Conservation (phyloP, 2,113 vertebrate species). For the Lucifuga dentata region DNA sequence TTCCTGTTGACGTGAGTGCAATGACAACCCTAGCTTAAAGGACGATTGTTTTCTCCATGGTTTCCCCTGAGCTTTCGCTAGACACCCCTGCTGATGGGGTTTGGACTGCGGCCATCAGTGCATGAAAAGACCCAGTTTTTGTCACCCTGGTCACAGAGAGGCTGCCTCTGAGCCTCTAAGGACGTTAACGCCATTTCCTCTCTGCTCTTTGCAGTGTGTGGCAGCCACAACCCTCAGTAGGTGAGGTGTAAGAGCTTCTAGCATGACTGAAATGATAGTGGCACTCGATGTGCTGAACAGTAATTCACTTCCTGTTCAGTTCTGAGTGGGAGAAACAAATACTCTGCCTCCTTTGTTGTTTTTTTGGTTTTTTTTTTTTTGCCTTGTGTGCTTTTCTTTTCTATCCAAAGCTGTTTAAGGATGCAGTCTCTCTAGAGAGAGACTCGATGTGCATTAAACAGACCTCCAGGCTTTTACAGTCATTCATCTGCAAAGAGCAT, state of each 20-base stretch:
- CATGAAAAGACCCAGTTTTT: conserved; percentile 57
- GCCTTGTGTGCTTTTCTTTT: conserved; percentile 54
- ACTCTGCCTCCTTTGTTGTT: conserved; percentile 2
- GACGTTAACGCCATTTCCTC: conserved; percentile 69
- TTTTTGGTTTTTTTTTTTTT: conserved; percentile 12
- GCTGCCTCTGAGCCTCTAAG: background rate
- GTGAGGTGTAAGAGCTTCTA: conserved; percentile 64
- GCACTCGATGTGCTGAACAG: conserved; percentile 49
- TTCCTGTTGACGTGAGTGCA: conserved; percentile 74
- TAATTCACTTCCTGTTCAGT: conserved; percentile 55
- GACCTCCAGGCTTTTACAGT: conserved; percentile 35
- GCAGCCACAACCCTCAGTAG: conserved; percentile 69
- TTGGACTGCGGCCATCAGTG: conserved; percentile 34
- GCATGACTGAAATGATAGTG: conserved; percentile 41
- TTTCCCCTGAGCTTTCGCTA: conserved; percentile 32
- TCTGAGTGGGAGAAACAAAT: conserved; percentile 40
- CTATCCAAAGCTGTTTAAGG: conserved; percentile 56
- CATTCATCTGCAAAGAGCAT: conserved; percentile 40
- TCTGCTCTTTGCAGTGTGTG: conserved; percentile 73
- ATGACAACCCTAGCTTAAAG: conserved; percentile 41
- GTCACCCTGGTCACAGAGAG: conserved; percentile 59
- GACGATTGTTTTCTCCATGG: conserved; percentile 37
- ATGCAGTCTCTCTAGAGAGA: conserved; percentile 46
- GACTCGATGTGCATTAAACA: conserved; percentile 58
- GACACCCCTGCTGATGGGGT: conserved; percentile 17